Percentiles rank a stretch among this genome's conserved stretches.
These are phyloP conservation scores for Listrodromus nycthemerus DNA, from an alignment of 2,888 invertebrate species.

Conservation along the genomic window DNA sequence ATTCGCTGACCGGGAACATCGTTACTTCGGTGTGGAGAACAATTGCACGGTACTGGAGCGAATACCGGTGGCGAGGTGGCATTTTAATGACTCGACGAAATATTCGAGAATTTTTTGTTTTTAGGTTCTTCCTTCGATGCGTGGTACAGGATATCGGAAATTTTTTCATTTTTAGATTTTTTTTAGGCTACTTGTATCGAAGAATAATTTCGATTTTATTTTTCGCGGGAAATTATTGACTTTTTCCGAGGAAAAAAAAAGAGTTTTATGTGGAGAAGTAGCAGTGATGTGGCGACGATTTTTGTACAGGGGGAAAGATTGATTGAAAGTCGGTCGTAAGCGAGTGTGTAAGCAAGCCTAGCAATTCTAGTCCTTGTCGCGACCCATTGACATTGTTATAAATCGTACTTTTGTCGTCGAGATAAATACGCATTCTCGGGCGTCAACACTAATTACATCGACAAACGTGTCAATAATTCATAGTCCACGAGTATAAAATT, in stretches of 20 bases:
- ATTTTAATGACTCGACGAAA: neutral
- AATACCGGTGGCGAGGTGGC: neutral
- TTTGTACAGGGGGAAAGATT: too few relatives aligned
- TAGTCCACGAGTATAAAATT: neutral
- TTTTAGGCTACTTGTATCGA: too few relatives aligned
- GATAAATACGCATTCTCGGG: conserved; percentile 7
- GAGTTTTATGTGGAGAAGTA: neutral
- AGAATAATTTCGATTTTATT: neutral
- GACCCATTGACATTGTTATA: conserved; percentile 69
- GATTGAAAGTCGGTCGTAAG: too few relatives aligned
- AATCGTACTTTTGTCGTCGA: conserved; percentile 53
- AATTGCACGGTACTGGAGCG: conserved; percentile 26
- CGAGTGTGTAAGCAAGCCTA: neutral
- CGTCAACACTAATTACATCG: neutral
- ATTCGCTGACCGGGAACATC: conserved; percentile 34
- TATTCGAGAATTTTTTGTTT: neutral
- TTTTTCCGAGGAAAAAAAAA: neutral
- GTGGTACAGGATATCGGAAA: too few relatives aligned
- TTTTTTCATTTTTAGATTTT: neutral
- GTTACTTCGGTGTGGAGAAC: conserved; percentile 4
- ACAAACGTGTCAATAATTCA: conserved; percentile 8
- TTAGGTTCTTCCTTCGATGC: too few relatives aligned
- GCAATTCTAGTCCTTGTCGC: neutral
- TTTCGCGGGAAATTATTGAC: neutral
- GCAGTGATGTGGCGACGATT: too few relatives aligned